Conservation (phyloP, 2,797 vertebrate genomes). For the Streptopelia turtur region DNA sequence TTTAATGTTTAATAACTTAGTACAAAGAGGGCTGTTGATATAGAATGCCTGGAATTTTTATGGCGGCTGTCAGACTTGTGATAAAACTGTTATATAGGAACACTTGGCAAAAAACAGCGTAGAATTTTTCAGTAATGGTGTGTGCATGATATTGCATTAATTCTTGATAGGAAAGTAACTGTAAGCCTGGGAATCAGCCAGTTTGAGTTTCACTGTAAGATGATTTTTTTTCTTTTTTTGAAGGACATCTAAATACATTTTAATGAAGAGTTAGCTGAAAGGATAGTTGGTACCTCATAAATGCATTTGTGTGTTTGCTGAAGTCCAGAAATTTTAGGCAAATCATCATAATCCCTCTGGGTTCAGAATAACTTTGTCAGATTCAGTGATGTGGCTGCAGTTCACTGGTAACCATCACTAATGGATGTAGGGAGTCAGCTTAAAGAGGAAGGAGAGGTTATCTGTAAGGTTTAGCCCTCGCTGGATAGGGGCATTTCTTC, state of each 20-base stretch:
- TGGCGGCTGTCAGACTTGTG: conserved; percentile 87
- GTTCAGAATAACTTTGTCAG: conserved; percentile 31
- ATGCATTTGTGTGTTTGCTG: conserved; percentile 31
- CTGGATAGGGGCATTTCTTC: conserved; percentile 14
- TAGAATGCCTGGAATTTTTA: conserved; percentile 88
- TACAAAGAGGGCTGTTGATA: conserved; percentile 90
- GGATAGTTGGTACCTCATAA: conserved; percentile 37
- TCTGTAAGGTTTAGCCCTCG: background rate
- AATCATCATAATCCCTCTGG: background rate
- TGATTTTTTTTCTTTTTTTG: conserved; percentile 22
- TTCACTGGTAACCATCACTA: background rate
- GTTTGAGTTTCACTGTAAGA: conserved; percentile 77
- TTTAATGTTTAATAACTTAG: conserved; percentile 92
- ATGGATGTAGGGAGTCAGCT: background rate
- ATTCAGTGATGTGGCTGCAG: background rate
- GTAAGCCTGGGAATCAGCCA: conserved; percentile 82
- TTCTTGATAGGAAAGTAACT: conserved; percentile 86
- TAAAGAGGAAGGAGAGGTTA: conserved; percentile 50
- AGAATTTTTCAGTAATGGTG: conserved; percentile 86
- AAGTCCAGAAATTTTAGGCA: conserved; percentile 39
- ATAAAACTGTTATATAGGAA: conserved; percentile 91
- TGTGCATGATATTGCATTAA: conserved; percentile 86
- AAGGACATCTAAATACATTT: conserved; percentile 71
- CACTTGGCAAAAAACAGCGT: conserved; percentile 88
- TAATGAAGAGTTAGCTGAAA: conserved; percentile 69